Evolutionary conservation across 1,140 invertebrate genomes (phyloP), one percentile per base, ranked within the genome.

Genomic region (Ooceraea biroi): DNA sequence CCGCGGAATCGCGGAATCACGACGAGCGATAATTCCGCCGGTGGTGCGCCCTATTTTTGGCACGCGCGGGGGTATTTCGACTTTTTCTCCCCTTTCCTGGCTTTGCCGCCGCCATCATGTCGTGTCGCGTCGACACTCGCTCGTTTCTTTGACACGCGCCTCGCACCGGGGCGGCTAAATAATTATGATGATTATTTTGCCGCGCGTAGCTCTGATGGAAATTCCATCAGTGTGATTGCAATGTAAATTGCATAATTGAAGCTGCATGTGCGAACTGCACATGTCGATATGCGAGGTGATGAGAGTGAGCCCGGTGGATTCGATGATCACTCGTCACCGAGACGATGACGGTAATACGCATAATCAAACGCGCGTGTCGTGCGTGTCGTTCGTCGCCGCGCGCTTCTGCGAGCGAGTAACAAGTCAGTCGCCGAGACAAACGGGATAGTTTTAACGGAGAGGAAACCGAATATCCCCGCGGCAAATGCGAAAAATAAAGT

Each of bases 21-120:
- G 58, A n/a, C 25, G 63, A 66, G 36, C 78, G 85, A 85, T 82
- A 87, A 73, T 82, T 87, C 87, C 55, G 66, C 83, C 22, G 76
- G 1, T 14, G 50, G 17, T 60, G 50, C 36, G 52, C 22, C 17
- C 14, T 74, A 74, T 74, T 82, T 74, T 74, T 74, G 60, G 69
- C 71, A 7, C 36, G 36, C 36, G 36, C 36, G 7, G 57, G n/a
- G n/a, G 30, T 41, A n/a, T n/a, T 61, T 12, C 44, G 27, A 74
- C 55, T 60, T 73, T 73, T 74, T 73, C n/a, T 8, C 74, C 50
- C 36, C 14, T 17, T 46, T 46, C 17, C 46, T n/a, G n/a, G n/a
- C 57, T 41, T 60, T 17, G 17, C 41, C 14, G 41, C 55, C 50
- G 63, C 55, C 63, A 65, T 48, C 52, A n/a, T 1, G n/a, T 52